Conservation (phyloP, 2,888 invertebrate species). For the Psylliodes chrysocephalus region DNA sequence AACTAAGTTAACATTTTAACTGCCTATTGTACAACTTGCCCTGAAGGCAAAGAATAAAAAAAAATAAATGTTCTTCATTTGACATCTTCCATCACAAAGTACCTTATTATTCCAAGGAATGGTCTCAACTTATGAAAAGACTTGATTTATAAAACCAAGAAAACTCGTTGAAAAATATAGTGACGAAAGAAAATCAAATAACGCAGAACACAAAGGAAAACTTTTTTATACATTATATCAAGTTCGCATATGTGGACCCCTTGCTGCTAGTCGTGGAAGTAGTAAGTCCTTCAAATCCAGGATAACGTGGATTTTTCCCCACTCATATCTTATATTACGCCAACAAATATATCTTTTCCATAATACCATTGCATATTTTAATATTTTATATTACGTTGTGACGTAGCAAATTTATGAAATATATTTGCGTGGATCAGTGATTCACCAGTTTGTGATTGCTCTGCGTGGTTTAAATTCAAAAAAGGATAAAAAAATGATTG, state of each 20-base stretch:
- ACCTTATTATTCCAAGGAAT: neutral
- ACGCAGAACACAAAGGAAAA: slow-evolving; percentile 19
- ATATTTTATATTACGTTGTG: slow-evolving; percentile 53
- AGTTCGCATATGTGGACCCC: slow-evolving; percentile 51
- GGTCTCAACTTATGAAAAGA: slow-evolving; percentile 2
- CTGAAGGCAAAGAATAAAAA: too few species aligned
- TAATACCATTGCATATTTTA: slow-evolving; percentile 58
- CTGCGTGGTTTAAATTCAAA: neutral
- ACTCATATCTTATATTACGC: slow-evolving; percentile 54
- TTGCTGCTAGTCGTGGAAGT: slow-evolving; percentile 44
- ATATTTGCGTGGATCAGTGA: slow-evolving; percentile 17
- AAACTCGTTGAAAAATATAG: slow-evolving; percentile 12
- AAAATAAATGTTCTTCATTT: too few species aligned
- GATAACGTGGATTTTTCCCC: slow-evolving; percentile 58
- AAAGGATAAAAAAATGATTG: too few species aligned
- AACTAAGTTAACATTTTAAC: too few species aligned
- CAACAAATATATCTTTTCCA: slow-evolving; percentile 57
- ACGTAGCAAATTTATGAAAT: slow-evolving; percentile 37
- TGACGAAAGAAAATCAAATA: slow-evolving; percentile 34
- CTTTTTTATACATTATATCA: slow-evolving; percentile 37
- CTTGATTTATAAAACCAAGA: slow-evolving; percentile 12
- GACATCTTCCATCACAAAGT: too few species aligned
- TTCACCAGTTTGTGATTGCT: neutral
- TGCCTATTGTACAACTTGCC: too few species aligned
- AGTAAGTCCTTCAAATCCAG: slow-evolving; percentile 54